These are phyloP conservation scores for Syndactyla subalaris DNA, from an alignment of 2,797 vertebrate species.

Conservation along the genomic window DNA sequence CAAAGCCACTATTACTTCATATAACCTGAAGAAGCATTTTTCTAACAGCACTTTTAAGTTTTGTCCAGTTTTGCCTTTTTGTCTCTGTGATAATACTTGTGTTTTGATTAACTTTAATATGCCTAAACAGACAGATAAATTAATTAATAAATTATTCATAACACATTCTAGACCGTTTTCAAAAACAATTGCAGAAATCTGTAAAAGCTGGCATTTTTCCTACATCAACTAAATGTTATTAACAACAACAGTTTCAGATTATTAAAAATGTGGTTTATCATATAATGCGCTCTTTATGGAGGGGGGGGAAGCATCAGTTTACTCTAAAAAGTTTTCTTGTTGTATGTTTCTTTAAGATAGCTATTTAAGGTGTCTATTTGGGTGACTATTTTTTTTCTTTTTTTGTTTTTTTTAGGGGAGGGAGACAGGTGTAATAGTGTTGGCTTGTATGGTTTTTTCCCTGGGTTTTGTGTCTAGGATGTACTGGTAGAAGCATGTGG, in stretches of 20 bases:
- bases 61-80: background rate
- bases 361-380: background rate
- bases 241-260: background rate
- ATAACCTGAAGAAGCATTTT: background rate
- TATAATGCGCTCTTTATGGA: background rate
- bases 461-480: background rate
- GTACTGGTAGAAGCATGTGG: background rate
- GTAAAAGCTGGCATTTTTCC: background rate
- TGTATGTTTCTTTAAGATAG: background rate
- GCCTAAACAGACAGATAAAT: background rate
- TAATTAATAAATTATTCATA: background rate
- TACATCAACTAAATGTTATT: background rate
- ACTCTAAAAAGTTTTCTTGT: background rate
- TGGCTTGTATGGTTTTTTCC: rapidly evolving
- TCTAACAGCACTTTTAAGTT: background rate
- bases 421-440: rapidly evolving
- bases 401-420: too few relatives aligned
- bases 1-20: background rate
- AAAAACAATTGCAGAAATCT: background rate
- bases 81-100: background rate
- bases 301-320: rapidly evolving
- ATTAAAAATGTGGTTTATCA: background rate
- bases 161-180: background rate
- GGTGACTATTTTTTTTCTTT: rapidly evolving
- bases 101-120: background rate